Evolutionary conservation across 2,113 vertebrate species (phyloP).

Genomic region (Apistogramma diplotaenia): DNA sequence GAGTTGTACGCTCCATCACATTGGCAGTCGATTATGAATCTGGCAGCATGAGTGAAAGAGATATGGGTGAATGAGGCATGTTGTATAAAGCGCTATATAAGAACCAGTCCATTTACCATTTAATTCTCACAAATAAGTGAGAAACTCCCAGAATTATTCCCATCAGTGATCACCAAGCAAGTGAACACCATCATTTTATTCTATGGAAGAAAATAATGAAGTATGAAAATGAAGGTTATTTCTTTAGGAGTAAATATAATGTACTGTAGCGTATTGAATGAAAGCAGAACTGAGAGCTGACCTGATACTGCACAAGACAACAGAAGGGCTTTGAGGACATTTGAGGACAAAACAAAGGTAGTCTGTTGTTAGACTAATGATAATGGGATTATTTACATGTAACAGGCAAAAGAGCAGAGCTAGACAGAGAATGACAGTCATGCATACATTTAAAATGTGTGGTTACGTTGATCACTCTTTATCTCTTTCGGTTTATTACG

Average conservation of each 20-base stretch:
- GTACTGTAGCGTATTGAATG: background rate
- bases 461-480: too few species aligned
- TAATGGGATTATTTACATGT: background rate
- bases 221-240: background rate
- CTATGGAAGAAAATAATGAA: fast-evolving
- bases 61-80: too few species aligned
- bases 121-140: background rate
- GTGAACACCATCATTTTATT: background rate
- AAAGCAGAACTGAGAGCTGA: background rate
- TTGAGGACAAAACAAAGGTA: background rate
- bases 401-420: background rate
- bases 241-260: background rate
- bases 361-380: background rate
- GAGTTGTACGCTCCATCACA: background rate
- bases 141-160: background rate
- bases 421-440: background rate
- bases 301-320: background rate
- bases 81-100: too few species aligned
- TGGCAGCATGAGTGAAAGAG: background rate
- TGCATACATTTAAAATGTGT: too few species aligned
- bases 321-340: background rate
- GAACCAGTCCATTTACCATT: too few species aligned
- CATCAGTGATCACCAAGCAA: background rate
- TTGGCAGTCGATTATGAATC: slow-evolving; percentile 3
- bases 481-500: too few species aligned